phyloP scores from a whole-genome alignment of 2,888 invertebrate species.

The Neocrepidodera transversa region DNA sequence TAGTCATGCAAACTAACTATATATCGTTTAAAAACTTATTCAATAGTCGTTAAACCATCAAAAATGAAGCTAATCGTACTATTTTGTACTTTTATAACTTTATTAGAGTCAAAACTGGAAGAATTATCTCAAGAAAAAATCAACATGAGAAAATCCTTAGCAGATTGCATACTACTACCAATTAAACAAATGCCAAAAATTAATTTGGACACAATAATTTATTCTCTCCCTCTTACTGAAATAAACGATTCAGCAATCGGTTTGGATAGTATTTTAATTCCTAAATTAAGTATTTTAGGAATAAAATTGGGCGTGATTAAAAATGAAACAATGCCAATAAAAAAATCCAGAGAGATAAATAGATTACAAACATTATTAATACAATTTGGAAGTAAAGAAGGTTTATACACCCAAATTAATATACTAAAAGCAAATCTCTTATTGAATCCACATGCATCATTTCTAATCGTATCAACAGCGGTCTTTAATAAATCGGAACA shows the following conservation, averaged over 20 bases:
- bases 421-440: conserved; percentile 9
- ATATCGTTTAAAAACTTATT: not conserved
- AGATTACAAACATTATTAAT: conserved; percentile 15
- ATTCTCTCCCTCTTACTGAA: conserved; percentile 10
- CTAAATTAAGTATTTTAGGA: not conserved
- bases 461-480: conserved; percentile 44
- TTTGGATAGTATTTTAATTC: conserved; percentile 13
- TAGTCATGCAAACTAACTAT: not conserved
- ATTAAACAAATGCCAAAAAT: too few relatives aligned
- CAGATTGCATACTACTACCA: not conserved
- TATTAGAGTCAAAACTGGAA: not conserved
- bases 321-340: not conserved
- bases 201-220: not conserved
- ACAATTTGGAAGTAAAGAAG: conserved; percentile 13
- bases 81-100: not conserved
- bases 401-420: conserved; percentile 8
- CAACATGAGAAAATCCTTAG: not conserved
- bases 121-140: not conserved
- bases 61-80: not conserved
- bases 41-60: not conserved
- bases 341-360: not conserved
- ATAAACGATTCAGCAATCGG: not conserved
- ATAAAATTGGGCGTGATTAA: conserved; percentile 4
- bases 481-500: conserved; percentile 33
- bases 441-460: conserved; percentile 41